Conservation (phyloP, 1,140 invertebrate genomes). For the Bemisia tabaci region DNA sequence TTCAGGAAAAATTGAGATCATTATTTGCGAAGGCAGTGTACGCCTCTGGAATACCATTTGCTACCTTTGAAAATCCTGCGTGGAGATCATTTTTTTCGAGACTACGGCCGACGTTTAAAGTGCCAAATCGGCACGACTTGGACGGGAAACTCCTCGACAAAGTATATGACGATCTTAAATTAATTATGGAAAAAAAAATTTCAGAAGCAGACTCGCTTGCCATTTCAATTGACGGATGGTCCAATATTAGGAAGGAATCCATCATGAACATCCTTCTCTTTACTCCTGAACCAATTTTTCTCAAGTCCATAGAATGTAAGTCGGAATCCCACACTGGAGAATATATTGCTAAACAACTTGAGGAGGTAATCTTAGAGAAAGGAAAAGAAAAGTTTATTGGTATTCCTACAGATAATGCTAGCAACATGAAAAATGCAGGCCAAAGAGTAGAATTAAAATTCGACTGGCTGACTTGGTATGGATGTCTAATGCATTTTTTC, state of each 20-base stretch:
- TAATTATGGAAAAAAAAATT: background rate
- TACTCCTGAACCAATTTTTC: slow-evolving; percentile 26
- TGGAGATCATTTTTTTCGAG: background rate
- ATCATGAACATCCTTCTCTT: slow-evolving; percentile 25
- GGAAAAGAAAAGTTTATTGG: slow-evolving; percentile 22
- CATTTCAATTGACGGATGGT: slow-evolving; percentile 21
- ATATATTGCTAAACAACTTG: slow-evolving; percentile 21
- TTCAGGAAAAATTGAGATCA: background rate
- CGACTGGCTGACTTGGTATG: slow-evolving; percentile 5
- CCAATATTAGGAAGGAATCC: slow-evolving; percentile 23
- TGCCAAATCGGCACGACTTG: background rate
- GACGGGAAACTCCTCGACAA: background rate
- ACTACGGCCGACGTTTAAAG: background rate
- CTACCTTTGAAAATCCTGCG: background rate
- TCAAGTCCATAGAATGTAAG: slow-evolving; percentile 20
- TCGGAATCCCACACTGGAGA: slow-evolving; percentile 20
- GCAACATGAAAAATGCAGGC: slow-evolving; percentile 21
- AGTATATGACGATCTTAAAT: background rate
- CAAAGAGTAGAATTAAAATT: slow-evolving; percentile 20
- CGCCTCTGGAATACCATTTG: background rate
- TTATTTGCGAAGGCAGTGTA: background rate
- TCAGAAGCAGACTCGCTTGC: background rate
- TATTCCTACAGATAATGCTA: slow-evolving; percentile 22
- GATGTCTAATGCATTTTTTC: slow-evolving; percentile 11
- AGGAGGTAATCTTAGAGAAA: slow-evolving; percentile 22